A percentile compares a stretch with the other conserved stretches of the same genome.
These are phyloP conservation scores for Autographa gamma DNA, from an alignment of 2,888 invertebrate species.

Conservation along the genomic window DNA sequence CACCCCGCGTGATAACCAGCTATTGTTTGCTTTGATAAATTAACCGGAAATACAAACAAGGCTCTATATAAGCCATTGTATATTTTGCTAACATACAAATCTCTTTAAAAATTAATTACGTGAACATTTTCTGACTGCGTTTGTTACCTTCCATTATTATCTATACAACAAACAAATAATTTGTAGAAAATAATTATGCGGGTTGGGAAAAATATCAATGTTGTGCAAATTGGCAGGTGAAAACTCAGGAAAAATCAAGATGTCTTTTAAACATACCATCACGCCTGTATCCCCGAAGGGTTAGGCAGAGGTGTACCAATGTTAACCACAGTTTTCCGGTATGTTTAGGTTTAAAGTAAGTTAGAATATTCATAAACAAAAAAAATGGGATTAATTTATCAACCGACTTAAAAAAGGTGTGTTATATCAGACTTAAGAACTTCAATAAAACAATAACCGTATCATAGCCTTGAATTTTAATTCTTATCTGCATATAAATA, in stretches of 20 bases:
- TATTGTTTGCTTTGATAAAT: conserved; percentile 4
- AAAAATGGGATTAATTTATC: not conserved
- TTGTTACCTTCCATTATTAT: not conserved
- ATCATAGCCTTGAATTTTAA: conserved; percentile 4
- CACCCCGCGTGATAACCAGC: not conserved
- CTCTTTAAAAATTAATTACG: not conserved
- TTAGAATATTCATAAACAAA: too few relatives aligned
- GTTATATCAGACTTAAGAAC: not conserved
- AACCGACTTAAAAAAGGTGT: not conserved
- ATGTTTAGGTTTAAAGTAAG: too few relatives aligned
- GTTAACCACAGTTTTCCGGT: too few relatives aligned
- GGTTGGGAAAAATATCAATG: too few relatives aligned
- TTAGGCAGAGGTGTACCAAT: too few relatives aligned
- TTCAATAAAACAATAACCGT: not conserved
- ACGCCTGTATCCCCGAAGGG: too few relatives aligned
- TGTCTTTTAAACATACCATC: too few relatives aligned
- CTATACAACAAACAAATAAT: not conserved
- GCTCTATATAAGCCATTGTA: conserved; percentile 1
- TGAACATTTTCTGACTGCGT: not conserved
- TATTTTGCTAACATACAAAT: not conserved
- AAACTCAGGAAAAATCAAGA: too few relatives aligned
- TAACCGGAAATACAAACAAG: conserved; percentile 2
- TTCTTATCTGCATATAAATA: conserved; percentile 2
- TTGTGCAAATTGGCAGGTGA: too few relatives aligned
- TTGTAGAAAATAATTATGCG: not conserved